Evolutionary conservation across 1,140 invertebrate species (phyloP), one percentile per base, ranked within the genome.

Genomic region (Drosophila pallidifrons): DNA sequence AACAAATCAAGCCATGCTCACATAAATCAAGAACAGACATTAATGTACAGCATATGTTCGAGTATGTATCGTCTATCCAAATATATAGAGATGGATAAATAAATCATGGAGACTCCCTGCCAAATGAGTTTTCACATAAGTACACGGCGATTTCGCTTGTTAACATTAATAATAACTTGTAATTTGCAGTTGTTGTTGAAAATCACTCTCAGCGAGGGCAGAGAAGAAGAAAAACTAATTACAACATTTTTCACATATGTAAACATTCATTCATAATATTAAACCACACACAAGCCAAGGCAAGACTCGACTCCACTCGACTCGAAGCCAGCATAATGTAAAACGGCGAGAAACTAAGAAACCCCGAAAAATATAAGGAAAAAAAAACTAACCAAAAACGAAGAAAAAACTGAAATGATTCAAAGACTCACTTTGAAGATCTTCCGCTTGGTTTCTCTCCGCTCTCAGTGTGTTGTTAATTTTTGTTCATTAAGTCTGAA

Each of bases 121-220:
- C 77, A 88, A 87, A 87, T 87, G 78, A 82, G 83, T 78, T 83
- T 87, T 87, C 83, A 82, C 67, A 72, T 49, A 76, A 74, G 77
- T 80, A 77, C 69, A 72, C 57, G 61, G 59, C 58, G 83, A 88
- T 87, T 87, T 87, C 83, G 83, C 83, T 87, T 87, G 83, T 87
- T 87, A 87, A 87, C 83, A 87, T 87, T 87, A 87, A 87, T 87
- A 87, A 87, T 87, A 87, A 83, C 83, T 87, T 87, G 85, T 87
- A 87, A 87, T 87, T 87, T 87, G 83, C 80, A 82, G 83, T 83
- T 76, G 74, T 83, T 83, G 81, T 85, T 85, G 81, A 85, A 83
- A 85, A 83, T 85, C 81, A 83, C 78, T 75, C 20, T 25, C 3
- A 25, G 68, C 71, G 51, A 77, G 69, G 35, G 77, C 20, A 52